Conservation (phyloP, 2,888 invertebrate species). For the Apomyelois bistriatella region DNA sequence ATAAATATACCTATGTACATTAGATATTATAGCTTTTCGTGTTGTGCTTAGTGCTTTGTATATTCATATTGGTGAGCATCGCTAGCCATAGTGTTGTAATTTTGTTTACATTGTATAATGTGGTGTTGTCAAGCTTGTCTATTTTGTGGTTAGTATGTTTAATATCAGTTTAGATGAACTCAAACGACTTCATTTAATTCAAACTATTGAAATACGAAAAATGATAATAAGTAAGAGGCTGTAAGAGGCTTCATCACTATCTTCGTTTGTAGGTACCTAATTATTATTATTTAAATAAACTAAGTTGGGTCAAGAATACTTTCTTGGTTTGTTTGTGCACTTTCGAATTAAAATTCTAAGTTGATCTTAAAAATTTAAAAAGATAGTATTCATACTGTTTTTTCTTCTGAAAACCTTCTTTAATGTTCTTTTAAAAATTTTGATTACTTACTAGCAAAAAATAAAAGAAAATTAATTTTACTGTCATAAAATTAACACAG, state of each 20-base stretch:
- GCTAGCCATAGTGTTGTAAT: constrained; percentile 25
- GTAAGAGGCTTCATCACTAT: too few relatives aligned
- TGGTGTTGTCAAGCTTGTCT: constrained; percentile 26
- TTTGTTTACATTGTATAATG: not conserved
- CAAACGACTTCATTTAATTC: constrained; percentile 1
- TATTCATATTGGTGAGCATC: constrained; percentile 26
- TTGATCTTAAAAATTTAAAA: too few relatives aligned
- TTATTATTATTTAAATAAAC: too few relatives aligned
- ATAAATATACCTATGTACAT: too few relatives aligned
- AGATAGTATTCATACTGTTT: too few relatives aligned
- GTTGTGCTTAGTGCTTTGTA: constrained; percentile 18
- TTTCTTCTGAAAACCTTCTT: too few relatives aligned
- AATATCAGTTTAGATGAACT: not conserved
- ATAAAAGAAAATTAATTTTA: too few relatives aligned
- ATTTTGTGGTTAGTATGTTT: constrained; percentile 6
- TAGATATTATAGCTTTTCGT: constrained; percentile 15
- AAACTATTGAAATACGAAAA: not conserved
- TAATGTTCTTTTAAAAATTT: too few relatives aligned
- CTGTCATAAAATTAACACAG: not conserved
- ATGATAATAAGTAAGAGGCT: too few relatives aligned
- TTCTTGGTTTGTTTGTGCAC: not conserved
- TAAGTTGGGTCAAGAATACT: not conserved
- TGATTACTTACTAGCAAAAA: too few relatives aligned
- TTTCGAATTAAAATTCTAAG: too few relatives aligned
- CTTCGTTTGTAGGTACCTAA: too few relatives aligned